These are phyloP conservation scores for Drosophila auraria DNA, from an alignment of 1,140 invertebrate genomes.

Conservation along the genomic window DNA sequence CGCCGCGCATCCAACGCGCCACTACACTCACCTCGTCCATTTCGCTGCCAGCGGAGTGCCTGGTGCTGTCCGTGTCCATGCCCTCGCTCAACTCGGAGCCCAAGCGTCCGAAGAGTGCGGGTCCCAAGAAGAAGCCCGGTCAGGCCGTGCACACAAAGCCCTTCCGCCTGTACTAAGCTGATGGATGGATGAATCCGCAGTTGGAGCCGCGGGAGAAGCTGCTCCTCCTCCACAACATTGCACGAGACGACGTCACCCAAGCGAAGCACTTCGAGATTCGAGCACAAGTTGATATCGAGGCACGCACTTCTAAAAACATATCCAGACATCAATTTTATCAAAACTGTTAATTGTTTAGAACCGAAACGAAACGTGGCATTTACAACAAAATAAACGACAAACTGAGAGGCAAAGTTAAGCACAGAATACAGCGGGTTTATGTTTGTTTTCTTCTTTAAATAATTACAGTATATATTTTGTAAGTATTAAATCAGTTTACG, in stretches of 20 bases:
- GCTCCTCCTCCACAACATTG: slow-evolving; percentile 28
- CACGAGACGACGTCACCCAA: slow-evolving; percentile 52
- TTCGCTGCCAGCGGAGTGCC: slow-evolving; percentile 84
- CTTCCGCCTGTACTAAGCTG: slow-evolving; percentile 79
- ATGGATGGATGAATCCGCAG: background rate
- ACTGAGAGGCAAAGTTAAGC: slow-evolving; percentile 69
- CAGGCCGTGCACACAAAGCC: slow-evolving; percentile 81
- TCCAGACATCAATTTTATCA: slow-evolving; percentile 46
- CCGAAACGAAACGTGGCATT: slow-evolving; percentile 73
- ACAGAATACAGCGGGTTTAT: slow-evolving; percentile 41
- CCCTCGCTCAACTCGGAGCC: slow-evolving; percentile 79
- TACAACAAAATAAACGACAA: slow-evolving; percentile 69
- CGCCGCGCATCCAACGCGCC: slow-evolving; percentile 78
- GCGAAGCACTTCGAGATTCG: slow-evolving; percentile 56
- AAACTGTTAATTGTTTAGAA: slow-evolving; percentile 71
- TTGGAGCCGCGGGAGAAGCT: slow-evolving; percentile 20
- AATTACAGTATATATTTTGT: slow-evolving; percentile 78
- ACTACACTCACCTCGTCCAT: slow-evolving; percentile 84
- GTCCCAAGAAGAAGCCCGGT: slow-evolving; percentile 78
- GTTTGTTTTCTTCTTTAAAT: slow-evolving; percentile 64
- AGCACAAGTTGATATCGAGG: slow-evolving; percentile 63
- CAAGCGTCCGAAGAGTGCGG: slow-evolving; percentile 80
- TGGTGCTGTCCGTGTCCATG: slow-evolving; percentile 84
- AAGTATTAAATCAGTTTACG: slow-evolving; percentile 74
- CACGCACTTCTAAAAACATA: slow-evolving; percentile 60